Base-by-base conservation (phyloP, 2,888 invertebrate species). In the Eupithecia subumbrata region DNA sequence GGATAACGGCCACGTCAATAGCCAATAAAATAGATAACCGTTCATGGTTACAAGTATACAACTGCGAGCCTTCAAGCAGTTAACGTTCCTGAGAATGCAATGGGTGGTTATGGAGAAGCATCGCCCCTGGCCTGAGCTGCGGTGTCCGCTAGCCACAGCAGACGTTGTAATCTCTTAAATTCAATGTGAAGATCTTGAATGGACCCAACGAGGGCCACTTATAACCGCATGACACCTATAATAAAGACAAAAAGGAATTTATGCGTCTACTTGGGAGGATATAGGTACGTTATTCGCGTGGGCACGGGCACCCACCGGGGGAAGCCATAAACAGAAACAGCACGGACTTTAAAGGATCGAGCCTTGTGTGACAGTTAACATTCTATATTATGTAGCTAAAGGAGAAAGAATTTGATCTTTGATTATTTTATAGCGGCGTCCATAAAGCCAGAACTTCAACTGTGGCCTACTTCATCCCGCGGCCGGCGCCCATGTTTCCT, bases 281-380 rank as follows among this genome's bases (percentile, higher is more conserved):
- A 84, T 43, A 84, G 87, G 22, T 25, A 84, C 84, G 79, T 82
- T 83, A 82, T 86, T 86, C 82, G 86, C 87, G 88, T 89, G 85
- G 90, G 88, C 73, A 66, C 43, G 85, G 90, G 88, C 73, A 66
- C 43, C 34, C 69, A 60, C 30, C 14, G 45, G 66, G 84, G 84
- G 82, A 81, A 78, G 82, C 83, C 84, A 83, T 86, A 89, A 87
- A 86, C 81, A 83, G 86, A 89, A 89, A 87, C 86, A 84, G 88
- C 86, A 83, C 87, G 86, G 84, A 84, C 85, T 82, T 88, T 88
- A 88, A 90, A 84, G 90, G 88, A 84, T 82, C 82, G 84, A 82
- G 79, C 91, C 90, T 74, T 71, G 52, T 68, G 76, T 71, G 70
- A 73, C 43, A 74, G 52, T 74, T 69, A 72, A 73, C 66, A 1